phyloP scores from a whole-genome alignment of 1,140 invertebrate species.

The Drosophila serrata region DNA sequence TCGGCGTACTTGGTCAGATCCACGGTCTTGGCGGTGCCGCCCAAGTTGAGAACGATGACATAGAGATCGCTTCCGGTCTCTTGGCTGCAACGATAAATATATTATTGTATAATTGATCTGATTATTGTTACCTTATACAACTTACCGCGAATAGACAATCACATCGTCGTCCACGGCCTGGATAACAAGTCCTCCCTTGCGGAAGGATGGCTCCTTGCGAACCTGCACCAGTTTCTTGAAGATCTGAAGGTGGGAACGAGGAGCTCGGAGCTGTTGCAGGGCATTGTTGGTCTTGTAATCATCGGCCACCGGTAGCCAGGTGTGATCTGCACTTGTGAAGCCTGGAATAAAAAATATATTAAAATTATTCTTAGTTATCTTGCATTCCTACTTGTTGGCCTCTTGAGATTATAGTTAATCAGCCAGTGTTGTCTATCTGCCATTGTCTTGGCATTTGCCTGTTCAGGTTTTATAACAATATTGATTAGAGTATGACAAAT shows the following conservation, averaged over 20 bases:
- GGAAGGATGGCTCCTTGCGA: conserved; percentile 75
- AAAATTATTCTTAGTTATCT: neutral
- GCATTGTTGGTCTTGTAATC: conserved; percentile 87
- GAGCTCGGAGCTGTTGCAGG: conserved; percentile 81
- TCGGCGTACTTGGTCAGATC: conserved; percentile 64
- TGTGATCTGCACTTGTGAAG: conserved; percentile 87
- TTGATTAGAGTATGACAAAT: conserved; percentile 5
- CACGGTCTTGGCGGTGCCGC: conserved; percentile 46
- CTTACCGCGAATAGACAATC: conserved; percentile 72
- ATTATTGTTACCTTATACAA: accelerated
- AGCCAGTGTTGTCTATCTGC: neutral
- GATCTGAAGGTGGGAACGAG: conserved; percentile 78
- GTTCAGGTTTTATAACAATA: too few relatives aligned
- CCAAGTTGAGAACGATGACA: conserved; percentile 72
- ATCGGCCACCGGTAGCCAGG: conserved; percentile 90
- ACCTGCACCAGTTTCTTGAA: conserved; percentile 78
- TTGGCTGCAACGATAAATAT: conserved; percentile 39
- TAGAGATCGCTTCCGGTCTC: conserved; percentile 68
- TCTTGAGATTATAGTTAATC: neutral
- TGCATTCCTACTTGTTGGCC: neutral
- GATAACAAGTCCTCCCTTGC: conserved; percentile 58
- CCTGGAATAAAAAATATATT: conserved; percentile 24
- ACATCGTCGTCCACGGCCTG: conserved; percentile 70
- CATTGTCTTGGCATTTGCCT: conserved; percentile 4
- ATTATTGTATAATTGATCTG: accelerated